These are phyloP conservation scores for Cyanoramphus novaezelandiae DNA, from an alignment of 2,113 vertebrate genomes.

Conservation along the genomic window DNA sequence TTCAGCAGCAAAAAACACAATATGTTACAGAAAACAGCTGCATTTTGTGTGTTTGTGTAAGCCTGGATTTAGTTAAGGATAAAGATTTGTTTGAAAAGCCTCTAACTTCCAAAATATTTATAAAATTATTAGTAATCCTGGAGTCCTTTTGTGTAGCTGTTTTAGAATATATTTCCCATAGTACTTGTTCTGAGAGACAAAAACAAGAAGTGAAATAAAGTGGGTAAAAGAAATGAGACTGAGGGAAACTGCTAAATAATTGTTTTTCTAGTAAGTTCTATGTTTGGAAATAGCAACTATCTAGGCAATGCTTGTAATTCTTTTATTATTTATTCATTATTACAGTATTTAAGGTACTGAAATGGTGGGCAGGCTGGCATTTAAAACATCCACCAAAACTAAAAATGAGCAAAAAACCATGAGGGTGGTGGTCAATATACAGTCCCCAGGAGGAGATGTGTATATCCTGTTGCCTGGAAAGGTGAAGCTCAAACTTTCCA, in stretches of 20 bases:
- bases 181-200: not conserved
- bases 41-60: not conserved
- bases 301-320: not conserved
- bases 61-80: not conserved
- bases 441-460: not conserved
- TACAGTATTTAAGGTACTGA: not conserved
- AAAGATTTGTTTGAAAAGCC: not conserved
- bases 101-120: not conserved
- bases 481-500: not conserved
- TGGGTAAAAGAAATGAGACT: not conserved
- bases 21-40: not conserved
- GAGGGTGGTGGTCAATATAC: not conserved
- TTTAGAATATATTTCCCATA: not conserved
- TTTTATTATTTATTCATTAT: not conserved
- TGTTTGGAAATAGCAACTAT: not conserved
- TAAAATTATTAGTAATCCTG: not conserved
- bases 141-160: not conserved
- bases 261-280: not conserved
- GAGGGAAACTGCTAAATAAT: not conserved
- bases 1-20: not conserved
- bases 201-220: not conserved
- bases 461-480: not conserved
- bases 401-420: no score
- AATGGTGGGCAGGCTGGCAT: not conserved
- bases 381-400: not conserved